Percentiles rank a stretch among this genome's conserved stretches.
Evolutionary conservation across 35 echinoderm and acorn worm species (phyloP).

Genomic region (Lytechinus pictus): DNA sequence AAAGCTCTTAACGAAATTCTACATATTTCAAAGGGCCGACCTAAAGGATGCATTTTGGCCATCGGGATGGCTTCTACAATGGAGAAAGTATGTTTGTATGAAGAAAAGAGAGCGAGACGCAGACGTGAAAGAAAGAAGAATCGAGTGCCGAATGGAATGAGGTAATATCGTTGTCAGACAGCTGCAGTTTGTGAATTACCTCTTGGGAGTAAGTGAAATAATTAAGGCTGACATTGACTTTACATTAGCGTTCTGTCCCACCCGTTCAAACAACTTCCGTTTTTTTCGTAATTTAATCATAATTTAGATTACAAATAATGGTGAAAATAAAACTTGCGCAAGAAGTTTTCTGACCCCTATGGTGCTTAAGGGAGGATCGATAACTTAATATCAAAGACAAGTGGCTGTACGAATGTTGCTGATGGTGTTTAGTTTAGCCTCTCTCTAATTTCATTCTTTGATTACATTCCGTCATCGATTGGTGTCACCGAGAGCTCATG

Average conservation of each 20-base stretch:
- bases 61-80: background rate
- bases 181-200: background rate
- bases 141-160: background rate
- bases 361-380: background rate
- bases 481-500: too few species aligned
- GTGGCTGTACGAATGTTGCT: too few species aligned
- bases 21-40: conserved; percentile 9
- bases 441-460: background rate
- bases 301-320: too few species aligned
- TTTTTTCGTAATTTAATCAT: too few species aligned
- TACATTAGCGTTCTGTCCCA: background rate
- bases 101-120: background rate
- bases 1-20: background rate
- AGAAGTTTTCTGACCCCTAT: background rate
- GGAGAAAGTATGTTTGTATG: background rate
- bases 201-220: background rate
- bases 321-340: background rate
- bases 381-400: too few species aligned
- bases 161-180: background rate
- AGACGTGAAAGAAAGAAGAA: background rate
- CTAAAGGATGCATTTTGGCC: background rate
- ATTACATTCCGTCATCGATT: background rate
- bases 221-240: background rate
- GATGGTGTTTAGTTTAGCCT: background rate
- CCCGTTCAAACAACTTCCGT: too few species aligned